A percentile compares a stretch with the other conserved stretches of the same genome.
These are phyloP conservation scores for Cheirogaleus medius DNA, from an alignment of 2,113 vertebrate genomes.

Conservation along the genomic window DNA sequence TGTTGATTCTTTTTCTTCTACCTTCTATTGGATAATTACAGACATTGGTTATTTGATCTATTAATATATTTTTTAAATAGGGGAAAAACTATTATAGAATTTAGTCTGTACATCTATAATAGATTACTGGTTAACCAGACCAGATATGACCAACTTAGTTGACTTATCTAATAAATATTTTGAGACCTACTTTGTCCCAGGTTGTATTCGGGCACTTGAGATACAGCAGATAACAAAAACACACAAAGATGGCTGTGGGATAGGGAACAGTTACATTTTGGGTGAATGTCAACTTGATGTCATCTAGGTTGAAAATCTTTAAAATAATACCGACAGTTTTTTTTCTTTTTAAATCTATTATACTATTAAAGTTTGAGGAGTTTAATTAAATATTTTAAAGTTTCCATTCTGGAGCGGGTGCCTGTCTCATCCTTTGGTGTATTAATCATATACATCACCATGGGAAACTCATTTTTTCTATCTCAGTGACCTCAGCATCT, in stretches of 20 bases:
- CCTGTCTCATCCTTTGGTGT: background rate
- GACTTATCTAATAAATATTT: slow-evolving; percentile 21
- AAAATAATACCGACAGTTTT: background rate
- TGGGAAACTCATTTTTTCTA: background rate
- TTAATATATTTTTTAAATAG: slow-evolving; percentile 18
- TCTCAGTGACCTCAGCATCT: background rate
- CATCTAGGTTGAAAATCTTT: background rate
- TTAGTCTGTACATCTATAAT: background rate
- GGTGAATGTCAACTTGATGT: background rate
- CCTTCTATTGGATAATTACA: background rate
- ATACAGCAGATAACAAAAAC: background rate
- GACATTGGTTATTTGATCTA: background rate
- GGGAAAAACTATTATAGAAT: background rate
- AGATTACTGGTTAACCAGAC: background rate
- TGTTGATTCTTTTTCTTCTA: background rate
- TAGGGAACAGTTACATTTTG: background rate
- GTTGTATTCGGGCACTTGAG: background rate
- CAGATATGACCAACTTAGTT: background rate
- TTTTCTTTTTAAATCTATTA: slow-evolving; percentile 9
- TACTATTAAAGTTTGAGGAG: background rate
- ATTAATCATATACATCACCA: background rate
- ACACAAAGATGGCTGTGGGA: background rate
- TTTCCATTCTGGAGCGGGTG: background rate
- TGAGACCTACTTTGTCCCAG: background rate
- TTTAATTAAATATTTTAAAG: background rate